These are phyloP conservation scores for Xiphorhynchus erythropygius DNA, from an alignment of 2,797 vertebrate genomes.

Conservation along the genomic window DNA sequence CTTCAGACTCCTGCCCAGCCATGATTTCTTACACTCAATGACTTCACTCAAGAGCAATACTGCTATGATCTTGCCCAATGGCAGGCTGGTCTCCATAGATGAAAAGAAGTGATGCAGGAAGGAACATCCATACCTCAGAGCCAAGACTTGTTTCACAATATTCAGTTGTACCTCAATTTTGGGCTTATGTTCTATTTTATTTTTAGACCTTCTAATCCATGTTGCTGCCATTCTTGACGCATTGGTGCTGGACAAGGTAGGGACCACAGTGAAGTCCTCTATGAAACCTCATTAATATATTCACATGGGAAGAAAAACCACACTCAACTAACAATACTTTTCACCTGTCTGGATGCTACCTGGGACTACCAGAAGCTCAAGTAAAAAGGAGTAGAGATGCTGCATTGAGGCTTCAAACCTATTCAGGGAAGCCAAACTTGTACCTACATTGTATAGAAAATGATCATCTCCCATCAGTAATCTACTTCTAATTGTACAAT, in stretches of 20 bases:
- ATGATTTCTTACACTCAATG: not conserved
- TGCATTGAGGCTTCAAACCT: not conserved
- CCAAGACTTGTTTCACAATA: not conserved
- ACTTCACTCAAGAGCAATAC: not conserved
- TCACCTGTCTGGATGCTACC: not conserved
- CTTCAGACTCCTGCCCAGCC: not conserved
- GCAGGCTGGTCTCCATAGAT: not conserved
- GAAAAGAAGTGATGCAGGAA: not conserved
- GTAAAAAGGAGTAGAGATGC: not conserved
- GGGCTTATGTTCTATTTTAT: not conserved
- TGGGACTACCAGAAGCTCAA: conserved; percentile 12
- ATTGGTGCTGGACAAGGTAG: not conserved
- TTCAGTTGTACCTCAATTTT: not conserved
- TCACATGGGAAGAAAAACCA: not conserved
- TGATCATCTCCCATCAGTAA: conserved; percentile 4
- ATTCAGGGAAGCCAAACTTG: not conserved
- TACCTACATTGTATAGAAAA: not conserved
- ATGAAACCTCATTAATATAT: not conserved
- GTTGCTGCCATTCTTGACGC: not conserved
- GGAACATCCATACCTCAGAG: not conserved
- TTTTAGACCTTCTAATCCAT: not conserved
- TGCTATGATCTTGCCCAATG: not conserved
- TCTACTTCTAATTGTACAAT: conserved; percentile 55
- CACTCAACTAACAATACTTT: not conserved
- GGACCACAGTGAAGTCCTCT: not conserved